These are phyloP conservation scores for Microcebus griseorufus DNA, from an alignment of 2,113 vertebrate species.

Conservation along the genomic window DNA sequence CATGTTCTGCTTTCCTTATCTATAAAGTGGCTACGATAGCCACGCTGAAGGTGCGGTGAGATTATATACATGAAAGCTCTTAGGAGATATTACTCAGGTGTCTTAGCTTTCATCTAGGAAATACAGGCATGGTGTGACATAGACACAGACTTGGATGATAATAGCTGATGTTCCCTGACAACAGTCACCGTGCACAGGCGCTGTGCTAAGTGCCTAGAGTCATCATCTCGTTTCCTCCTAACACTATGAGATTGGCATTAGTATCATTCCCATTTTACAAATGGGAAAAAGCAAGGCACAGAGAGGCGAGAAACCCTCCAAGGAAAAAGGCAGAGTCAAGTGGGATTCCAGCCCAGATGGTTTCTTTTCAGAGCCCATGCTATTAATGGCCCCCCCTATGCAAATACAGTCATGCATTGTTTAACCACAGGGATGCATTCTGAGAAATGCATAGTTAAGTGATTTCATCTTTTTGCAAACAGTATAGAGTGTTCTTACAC, in stretches of 20 bases:
- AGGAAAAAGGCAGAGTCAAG: not conserved
- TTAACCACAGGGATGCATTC: not conserved
- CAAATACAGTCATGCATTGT: not conserved
- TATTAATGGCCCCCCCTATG: not conserved
- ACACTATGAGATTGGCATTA: not conserved
- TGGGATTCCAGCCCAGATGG: not conserved
- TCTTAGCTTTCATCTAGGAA: not conserved
- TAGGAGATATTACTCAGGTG: not conserved
- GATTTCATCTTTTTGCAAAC: not conserved
- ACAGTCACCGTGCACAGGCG: fast-evolving
- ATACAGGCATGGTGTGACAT: not conserved
- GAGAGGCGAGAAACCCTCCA: not conserved
- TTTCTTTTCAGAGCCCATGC: not conserved
- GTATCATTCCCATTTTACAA: too few species aligned
- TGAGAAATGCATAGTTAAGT: not conserved
- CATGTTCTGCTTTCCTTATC: not conserved
- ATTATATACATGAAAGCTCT: not conserved
- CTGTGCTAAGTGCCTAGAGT: not conserved
- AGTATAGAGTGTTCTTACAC: not conserved
- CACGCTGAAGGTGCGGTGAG: not conserved
- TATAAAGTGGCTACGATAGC: not conserved
- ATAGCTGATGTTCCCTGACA: too few species aligned
- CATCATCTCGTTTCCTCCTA: not conserved
- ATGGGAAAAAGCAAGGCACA: not conserved
- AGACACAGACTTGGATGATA: fast-evolving